These are phyloP conservation scores for Clarias macrocephalus DNA, from an alignment of 2,113 vertebrate genomes.

Conservation along the genomic window DNA sequence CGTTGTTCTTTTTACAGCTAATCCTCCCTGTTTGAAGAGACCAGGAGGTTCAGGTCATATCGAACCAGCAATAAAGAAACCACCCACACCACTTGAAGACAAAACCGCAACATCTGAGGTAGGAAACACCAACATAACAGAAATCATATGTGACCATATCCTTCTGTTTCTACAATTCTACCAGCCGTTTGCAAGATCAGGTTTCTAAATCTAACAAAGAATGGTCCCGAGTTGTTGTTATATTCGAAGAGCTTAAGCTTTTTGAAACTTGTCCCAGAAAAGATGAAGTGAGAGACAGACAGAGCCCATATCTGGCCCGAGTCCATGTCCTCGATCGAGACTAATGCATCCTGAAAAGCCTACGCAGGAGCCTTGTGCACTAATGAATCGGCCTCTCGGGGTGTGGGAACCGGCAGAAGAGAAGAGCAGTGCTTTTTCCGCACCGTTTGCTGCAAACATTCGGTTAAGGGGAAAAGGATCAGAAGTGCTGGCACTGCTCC, in stretches of 20 bases:
- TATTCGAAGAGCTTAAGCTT: background rate
- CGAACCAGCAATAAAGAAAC: constrained; percentile 69
- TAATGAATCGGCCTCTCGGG: background rate
- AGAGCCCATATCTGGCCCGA: constrained; percentile 14
- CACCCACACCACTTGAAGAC: constrained; percentile 59
- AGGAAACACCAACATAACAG: constrained; percentile 31
- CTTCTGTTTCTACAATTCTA: background rate
- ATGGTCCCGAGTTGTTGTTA: background rate
- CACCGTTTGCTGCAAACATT: background rate
- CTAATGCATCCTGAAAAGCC: constrained; percentile 16
- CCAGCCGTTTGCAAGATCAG: background rate
- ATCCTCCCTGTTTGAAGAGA: constrained; percentile 78
- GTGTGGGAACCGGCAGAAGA: background rate
- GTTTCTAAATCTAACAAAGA: background rate
- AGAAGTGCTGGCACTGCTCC: background rate
- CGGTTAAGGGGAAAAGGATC: background rate
- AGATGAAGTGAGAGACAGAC: background rate
- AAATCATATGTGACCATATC: background rate
- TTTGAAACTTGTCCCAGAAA: constrained; percentile 2
- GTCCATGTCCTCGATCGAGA: constrained; percentile 18
- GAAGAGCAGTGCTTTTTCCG: background rate
- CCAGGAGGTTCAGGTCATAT: constrained; percentile 60
- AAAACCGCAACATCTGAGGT: constrained; percentile 65
- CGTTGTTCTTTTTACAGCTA: constrained; percentile 62
- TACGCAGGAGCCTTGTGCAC: background rate